A percentile compares a stretch with the other conserved stretches of the same genome.
phyloP scores from a whole-genome alignment of 2,113 vertebrate genomes.

The Bufo gargarizans region DNA sequence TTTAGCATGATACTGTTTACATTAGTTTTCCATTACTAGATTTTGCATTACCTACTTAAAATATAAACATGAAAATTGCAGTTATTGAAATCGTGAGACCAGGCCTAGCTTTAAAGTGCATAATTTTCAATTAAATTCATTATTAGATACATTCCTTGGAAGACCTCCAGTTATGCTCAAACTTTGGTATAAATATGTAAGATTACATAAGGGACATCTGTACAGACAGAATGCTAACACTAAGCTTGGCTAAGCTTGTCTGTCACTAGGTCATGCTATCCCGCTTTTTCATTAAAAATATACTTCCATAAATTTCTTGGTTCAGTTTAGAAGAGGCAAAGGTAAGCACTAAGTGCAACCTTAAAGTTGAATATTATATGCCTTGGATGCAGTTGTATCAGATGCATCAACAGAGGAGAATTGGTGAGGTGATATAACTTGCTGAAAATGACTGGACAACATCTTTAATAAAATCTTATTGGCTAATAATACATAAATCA shows the following conservation, averaged over 20 bases:
- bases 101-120: background rate
- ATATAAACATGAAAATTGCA: no score
- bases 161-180: slow-evolving; percentile 3
- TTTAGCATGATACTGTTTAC: no score
- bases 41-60: no score
- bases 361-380: background rate
- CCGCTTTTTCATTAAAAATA: background rate
- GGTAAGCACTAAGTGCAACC: background rate
- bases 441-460: no score
- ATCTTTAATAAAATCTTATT: no score
- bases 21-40: no score
- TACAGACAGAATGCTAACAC: slow-evolving; percentile 13
- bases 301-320: background rate
- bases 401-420: background rate
- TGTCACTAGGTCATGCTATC: slow-evolving; percentile 3
- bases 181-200: background rate
- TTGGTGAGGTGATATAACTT: no score
- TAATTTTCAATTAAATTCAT: background rate
- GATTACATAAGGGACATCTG: slow-evolving; percentile 9
- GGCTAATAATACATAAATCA: no score
- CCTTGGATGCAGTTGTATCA: background rate
- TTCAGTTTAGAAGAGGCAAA: background rate
- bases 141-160: no score
- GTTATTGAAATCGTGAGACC: background rate
- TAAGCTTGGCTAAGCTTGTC: slow-evolving; percentile 10